These are phyloP conservation scores for Ostrea edulis DNA, from an alignment of 1,140 invertebrate species.

Conservation along the genomic window DNA sequence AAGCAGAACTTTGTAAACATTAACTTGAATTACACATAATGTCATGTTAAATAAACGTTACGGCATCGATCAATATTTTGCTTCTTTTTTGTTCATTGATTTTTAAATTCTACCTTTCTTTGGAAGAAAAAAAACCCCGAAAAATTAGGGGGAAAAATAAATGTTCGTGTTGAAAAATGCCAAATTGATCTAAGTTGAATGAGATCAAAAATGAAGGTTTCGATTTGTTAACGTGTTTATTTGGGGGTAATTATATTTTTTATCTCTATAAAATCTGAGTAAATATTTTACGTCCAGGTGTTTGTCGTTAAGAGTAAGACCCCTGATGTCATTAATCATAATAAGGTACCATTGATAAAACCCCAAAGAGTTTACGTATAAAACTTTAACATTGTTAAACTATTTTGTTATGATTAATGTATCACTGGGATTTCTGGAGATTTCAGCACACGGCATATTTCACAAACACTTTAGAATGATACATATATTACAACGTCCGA, in stretches of 20 bases:
- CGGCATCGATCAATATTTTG: background rate
- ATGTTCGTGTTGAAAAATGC: background rate
- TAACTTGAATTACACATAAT: constrained; percentile 8
- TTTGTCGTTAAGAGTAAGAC: constrained; percentile 2
- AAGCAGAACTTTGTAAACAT: constrained; percentile 18
- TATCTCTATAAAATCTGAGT: background rate
- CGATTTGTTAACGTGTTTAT: background rate
- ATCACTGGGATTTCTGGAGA: background rate
- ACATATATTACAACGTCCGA: no score
- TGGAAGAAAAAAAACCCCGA: background rate
- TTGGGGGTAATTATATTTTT: constrained; percentile 4
- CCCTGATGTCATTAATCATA: constrained; percentile 1
- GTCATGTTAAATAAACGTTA: background rate
- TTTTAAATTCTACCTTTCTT: no score
- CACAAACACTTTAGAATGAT: background rate
- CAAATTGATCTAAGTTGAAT: background rate
- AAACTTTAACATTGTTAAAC: background rate
- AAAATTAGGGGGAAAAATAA: background rate
- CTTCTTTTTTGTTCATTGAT: no score
- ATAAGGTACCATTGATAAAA: background rate
- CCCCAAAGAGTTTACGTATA: background rate
- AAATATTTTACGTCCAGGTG: constrained; percentile 1
- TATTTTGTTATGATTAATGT: background rate
- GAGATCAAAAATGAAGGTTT: background rate
- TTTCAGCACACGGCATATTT: background rate